Conservation (phyloP, 2,888 invertebrate genomes). For the Drosophila gaucha region DNA sequence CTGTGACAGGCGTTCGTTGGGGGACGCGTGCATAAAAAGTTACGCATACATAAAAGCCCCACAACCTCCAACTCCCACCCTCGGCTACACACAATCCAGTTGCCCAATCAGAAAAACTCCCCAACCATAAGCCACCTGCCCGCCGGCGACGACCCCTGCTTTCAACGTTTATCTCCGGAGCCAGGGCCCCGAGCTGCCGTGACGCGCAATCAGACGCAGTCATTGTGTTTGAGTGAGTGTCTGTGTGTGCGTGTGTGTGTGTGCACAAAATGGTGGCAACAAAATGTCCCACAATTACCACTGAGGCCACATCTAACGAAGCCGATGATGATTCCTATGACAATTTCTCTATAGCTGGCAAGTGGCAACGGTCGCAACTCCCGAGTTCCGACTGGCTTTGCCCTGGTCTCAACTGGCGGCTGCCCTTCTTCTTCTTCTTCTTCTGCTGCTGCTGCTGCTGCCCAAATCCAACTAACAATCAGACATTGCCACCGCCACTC, state of each 20-base stretch:
- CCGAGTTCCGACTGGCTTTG: constrained; percentile 14
- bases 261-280: constrained; percentile 72
- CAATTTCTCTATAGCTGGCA: constrained; percentile 80
- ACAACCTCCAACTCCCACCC: neutral
- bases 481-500: constrained; percentile 78
- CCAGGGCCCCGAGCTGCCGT: constrained; percentile 37
- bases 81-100: constrained; percentile 21
- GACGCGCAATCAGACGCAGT: constrained; percentile 71
- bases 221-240: constrained; percentile 61
- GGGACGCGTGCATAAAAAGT: constrained; percentile 68
- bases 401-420: constrained; percentile 26
- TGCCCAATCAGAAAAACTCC: constrained; percentile 62
- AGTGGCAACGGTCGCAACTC: constrained; percentile 63
- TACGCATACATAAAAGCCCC: constrained; percentile 67
- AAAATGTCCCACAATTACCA: constrained; percentile 84
- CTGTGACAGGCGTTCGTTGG: constrained; percentile 58
- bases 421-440: constrained; percentile 26
- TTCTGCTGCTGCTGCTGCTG: constrained; percentile 17
- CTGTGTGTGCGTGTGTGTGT: constrained; percentile 16
- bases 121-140: constrained; percentile 63
- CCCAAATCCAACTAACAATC: constrained; percentile 73
- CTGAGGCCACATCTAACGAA: constrained; percentile 84
- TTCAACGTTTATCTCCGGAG: constrained; percentile 71
- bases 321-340: constrained; percentile 84
- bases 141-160: constrained; percentile 53